Evolutionary conservation across 2,888 invertebrate genomes (phyloP), one percentile per base, ranked within the genome.

Genomic region (Hybos culiciformis): DNA sequence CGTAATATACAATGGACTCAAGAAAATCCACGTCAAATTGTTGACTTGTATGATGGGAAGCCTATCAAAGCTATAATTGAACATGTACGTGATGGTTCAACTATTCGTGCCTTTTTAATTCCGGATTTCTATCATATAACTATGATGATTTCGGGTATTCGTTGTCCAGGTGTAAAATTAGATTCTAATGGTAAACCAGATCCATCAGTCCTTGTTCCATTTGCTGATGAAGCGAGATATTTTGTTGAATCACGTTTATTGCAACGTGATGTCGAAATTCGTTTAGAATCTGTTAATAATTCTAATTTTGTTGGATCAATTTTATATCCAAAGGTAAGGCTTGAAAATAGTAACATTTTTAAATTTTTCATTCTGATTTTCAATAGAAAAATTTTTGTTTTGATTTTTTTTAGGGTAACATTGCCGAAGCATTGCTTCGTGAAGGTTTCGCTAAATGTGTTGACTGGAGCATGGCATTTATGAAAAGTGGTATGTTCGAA

Each of bases 11-110:
- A 83, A 60, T 93, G 93, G 90, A 73, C 74, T 3, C 73, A 91
- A 34, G 96, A 96, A 12, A 88, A 88, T 60, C 77, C 80, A n/a
- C 70, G 80, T 41, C 74, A 75, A 40, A 77, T 81, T 68, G 85
- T 96, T 4, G 92, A 93, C 56, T 83, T 87, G 56, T 78, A 78
- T 50, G 82, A 81, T 48, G 81, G 83, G 29, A 85, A 91, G 59
- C 91, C 90, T 0, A 71, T 96, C 5, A 84, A 82, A 65, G 94
- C 96, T 37, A 79, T 98, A 44, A 84, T 98, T 54, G 98, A 99
- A 62, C 92, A 94, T 70, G 96, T 98, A 1, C 77, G 94, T 44
- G 97, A 98, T 68, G 97, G 97, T 0, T 93, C 93, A 24, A 97
- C 97, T 2, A 80, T 96, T 12, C 76, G 96, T 50, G 84, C 88